These are phyloP conservation scores for Hermatobates lingyangjiaoensis DNA, from an alignment of 1,140 invertebrate genomes.

Conservation along the genomic window DNA sequence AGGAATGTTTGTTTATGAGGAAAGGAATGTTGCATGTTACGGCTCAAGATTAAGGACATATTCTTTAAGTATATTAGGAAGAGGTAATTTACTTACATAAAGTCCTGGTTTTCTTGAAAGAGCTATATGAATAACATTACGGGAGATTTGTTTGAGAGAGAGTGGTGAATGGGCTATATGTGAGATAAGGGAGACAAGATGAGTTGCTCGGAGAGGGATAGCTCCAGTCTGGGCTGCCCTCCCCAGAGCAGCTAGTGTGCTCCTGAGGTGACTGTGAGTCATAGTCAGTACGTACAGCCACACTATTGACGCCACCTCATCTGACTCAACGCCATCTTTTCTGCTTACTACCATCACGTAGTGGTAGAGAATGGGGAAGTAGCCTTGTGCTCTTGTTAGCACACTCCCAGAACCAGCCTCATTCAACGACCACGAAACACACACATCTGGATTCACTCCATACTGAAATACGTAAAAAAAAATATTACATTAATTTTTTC, in stretches of 20 bases:
- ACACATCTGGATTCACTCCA: slow-evolving; percentile 40
- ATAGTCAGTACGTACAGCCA: slow-evolving; percentile 45
- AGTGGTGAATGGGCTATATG: slow-evolving; percentile 39
- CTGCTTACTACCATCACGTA: slow-evolving; percentile 44
- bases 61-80: slow-evolving; percentile 43
- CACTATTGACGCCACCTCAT: slow-evolving; percentile 41
- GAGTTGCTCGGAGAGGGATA: slow-evolving; percentile 39
- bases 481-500: neutral
- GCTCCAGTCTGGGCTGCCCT: slow-evolving; percentile 44
- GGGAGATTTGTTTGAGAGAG: slow-evolving; percentile 40
- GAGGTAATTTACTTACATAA: slow-evolving; percentile 40
- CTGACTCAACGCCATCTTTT: slow-evolving; percentile 44
- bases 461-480: slow-evolving; percentile 21
- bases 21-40: no score
- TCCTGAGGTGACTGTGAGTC: slow-evolving; percentile 40
- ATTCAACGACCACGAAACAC: slow-evolving; percentile 16
- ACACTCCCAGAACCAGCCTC: slow-evolving; percentile 13
- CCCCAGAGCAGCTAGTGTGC: slow-evolving; percentile 35
- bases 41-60: slow-evolving; percentile 48
- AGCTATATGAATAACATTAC: slow-evolving; percentile 41
- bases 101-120: slow-evolving; percentile 37
- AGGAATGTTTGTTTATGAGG: no score
- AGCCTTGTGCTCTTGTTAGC: slow-evolving; percentile 7
- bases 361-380: slow-evolving; percentile 33
- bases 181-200: slow-evolving; percentile 36